Evolutionary conservation across 1,140 invertebrate genomes (phyloP).

Genomic region (Zaprionus vittiger): DNA sequence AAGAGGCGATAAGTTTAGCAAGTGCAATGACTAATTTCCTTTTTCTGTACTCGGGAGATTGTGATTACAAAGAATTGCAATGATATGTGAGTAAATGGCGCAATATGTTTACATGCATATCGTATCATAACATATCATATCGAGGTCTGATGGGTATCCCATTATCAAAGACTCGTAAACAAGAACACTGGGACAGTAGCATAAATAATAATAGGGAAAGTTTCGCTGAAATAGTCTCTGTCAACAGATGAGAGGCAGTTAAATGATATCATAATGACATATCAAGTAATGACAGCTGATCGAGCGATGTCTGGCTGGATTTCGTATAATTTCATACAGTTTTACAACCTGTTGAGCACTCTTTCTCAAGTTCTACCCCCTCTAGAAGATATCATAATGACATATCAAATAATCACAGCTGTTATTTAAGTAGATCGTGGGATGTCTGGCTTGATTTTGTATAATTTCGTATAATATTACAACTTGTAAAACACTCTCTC

Average conservation of each 20-base stretch:
- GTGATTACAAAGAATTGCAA: conserved; percentile 5
- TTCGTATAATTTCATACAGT: not conserved
- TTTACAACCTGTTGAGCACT: not conserved
- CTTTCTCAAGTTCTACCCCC: not conserved
- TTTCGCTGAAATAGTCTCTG: not conserved
- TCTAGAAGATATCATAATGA: not conserved
- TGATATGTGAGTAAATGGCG: not conserved
- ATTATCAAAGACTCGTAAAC: not conserved
- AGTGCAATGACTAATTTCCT: conserved; percentile 30
- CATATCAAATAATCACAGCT: conserved; percentile 1
- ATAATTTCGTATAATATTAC: conserved; percentile 2
- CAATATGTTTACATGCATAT: not conserved
- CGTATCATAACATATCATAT: conserved; percentile 3
- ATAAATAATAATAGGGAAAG: not conserved
- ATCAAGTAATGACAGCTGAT: not conserved
- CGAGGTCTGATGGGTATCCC: not conserved
- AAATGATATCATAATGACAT: conserved; percentile 8
- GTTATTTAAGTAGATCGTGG: not conserved
- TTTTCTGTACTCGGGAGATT: not conserved
- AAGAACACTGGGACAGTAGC: not conserved
- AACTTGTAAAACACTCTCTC: not conserved
- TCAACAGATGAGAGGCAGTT: not conserved
- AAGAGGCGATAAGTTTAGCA: not conserved
- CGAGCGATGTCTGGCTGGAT: not conserved
- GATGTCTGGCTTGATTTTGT: not conserved